Evolutionary conservation across 2,113 vertebrate species (phyloP).

Genomic region (Colossoma macropomum): DNA sequence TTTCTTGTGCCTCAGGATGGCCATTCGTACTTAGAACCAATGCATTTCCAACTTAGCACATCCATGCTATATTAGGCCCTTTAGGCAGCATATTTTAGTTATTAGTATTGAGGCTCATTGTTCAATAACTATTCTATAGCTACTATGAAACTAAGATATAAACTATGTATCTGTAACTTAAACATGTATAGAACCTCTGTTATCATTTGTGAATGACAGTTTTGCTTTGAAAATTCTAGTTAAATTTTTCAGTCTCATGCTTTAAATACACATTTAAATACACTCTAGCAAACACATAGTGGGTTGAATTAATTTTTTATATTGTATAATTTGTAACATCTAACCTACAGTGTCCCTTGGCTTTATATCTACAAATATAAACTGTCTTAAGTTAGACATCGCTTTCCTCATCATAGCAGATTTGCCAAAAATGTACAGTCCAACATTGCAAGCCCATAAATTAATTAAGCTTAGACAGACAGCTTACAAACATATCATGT

Average conservation of each 20-base stretch:
- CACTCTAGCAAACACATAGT: neutral
- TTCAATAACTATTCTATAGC: no score
- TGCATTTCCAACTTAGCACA: neutral
- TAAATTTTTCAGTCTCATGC: no score
- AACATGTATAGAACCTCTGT: no score
- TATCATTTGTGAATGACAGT: no score
- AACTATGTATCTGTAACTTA: no score
- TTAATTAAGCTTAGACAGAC: slow-evolving; percentile 57
- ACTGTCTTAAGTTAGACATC: neutral
- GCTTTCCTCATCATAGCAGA: neutral
- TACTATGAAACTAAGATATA: no score
- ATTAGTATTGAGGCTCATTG: neutral
- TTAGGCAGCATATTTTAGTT: neutral
- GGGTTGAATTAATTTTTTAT: neutral
- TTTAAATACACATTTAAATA: neutral
- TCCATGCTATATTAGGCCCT: neutral
- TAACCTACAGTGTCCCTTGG: neutral
- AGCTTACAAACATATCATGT: slow-evolving; percentile 66
- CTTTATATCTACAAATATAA: neutral
- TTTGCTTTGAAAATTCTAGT: no score
- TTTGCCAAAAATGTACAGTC: slow-evolving; percentile 24
- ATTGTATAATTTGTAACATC: neutral
- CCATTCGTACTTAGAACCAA: neutral
- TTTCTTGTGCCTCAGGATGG: neutral
- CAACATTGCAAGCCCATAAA: slow-evolving; percentile 39